Evolutionary conservation across 2,113 vertebrate species (phyloP).

Genomic region (Hepsetus odoe): DNA sequence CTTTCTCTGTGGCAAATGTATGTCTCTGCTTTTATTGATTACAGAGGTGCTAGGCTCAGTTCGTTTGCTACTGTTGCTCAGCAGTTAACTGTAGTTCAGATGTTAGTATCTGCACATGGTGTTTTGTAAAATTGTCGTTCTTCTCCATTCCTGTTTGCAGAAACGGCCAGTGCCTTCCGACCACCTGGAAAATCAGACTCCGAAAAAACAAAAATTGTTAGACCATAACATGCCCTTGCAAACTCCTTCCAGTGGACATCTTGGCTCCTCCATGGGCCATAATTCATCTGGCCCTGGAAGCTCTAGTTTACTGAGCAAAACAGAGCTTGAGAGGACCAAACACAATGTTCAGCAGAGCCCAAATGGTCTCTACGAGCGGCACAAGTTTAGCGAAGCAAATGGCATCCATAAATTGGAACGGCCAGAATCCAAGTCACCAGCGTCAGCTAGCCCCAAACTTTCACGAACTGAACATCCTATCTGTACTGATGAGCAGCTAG

Average conservation of each 20-base stretch:
- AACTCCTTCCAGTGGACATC: slow-evolving; percentile 66
- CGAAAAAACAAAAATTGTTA: slow-evolving; percentile 75
- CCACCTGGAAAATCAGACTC: slow-evolving; percentile 66
- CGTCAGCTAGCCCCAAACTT: slow-evolving; percentile 57
- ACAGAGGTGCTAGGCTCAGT: slow-evolving; percentile 42
- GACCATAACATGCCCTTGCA: slow-evolving; percentile 67
- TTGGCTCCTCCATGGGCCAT: slow-evolving; percentile 48
- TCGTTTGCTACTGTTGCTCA: slow-evolving; percentile 31
- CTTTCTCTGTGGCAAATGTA: background rate
- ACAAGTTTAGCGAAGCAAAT: slow-evolving; percentile 61
- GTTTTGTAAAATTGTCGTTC: slow-evolving; percentile 19
- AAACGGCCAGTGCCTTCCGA: slow-evolving; percentile 76
- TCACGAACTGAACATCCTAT: slow-evolving; percentile 56
- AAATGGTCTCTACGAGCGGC: slow-evolving; percentile 64
- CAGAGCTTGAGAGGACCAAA: slow-evolving; percentile 64
- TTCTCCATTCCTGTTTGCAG: slow-evolving; percentile 52
- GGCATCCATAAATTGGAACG: slow-evolving; percentile 59
- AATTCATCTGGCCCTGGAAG: slow-evolving; percentile 59
- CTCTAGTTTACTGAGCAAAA: slow-evolving; percentile 62
- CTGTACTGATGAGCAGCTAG: slow-evolving; percentile 64
- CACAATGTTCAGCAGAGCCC: slow-evolving; percentile 66
- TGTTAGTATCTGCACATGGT: background rate
- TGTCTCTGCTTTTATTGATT: slow-evolving; percentile 52
- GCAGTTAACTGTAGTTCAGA: slow-evolving; percentile 18
- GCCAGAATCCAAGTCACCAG: slow-evolving; percentile 49